A percentile compares a stretch with the other conserved stretches of the same genome.
Conservation (phyloP, 2,888 invertebrate species). For the Hypomecis atomaria region DNA sequence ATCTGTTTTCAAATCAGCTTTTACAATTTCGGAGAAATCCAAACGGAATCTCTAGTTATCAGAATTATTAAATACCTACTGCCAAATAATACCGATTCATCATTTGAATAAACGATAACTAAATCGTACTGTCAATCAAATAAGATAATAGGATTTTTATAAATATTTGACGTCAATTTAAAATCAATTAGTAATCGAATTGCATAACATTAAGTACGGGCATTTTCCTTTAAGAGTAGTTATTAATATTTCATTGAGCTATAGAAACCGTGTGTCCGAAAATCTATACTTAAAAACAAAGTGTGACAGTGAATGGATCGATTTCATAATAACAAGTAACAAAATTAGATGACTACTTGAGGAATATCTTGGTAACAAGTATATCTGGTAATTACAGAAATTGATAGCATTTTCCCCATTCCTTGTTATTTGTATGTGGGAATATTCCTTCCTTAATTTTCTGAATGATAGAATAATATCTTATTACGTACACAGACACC, state of each 20-base stretch:
- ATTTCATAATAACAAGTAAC: not conserved
- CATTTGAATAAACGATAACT: slow-evolving; percentile 3
- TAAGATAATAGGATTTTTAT: not conserved
- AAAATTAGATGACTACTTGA: not conserved
- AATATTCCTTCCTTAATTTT: slow-evolving; percentile 6
- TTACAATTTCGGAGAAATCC: slow-evolving; percentile 3
- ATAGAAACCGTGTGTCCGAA: slow-evolving; percentile 35
- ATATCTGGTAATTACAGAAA: not conserved
- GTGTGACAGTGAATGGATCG: not conserved
- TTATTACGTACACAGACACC: not conserved
- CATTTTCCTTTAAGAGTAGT: slow-evolving; percentile 5
- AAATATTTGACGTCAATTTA: not conserved
- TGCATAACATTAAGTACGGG: not conserved
- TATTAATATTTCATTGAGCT: not conserved
- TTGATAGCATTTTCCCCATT: not conserved
- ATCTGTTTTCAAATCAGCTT: slow-evolving; percentile 8
- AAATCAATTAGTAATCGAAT: slow-evolving; percentile 2
- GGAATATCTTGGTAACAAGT: not conserved
- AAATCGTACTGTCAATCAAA: slow-evolving; percentile 17
- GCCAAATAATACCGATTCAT: slow-evolving; percentile 1
- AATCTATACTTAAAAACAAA: slow-evolving; percentile 23
- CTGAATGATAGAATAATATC: not conserved
- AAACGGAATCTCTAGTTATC: slow-evolving; percentile 9
- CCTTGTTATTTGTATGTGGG: not conserved
- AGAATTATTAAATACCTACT: not conserved